Conservation (phyloP, 2,888 invertebrate species). For the Rotaria socialis region DNA sequence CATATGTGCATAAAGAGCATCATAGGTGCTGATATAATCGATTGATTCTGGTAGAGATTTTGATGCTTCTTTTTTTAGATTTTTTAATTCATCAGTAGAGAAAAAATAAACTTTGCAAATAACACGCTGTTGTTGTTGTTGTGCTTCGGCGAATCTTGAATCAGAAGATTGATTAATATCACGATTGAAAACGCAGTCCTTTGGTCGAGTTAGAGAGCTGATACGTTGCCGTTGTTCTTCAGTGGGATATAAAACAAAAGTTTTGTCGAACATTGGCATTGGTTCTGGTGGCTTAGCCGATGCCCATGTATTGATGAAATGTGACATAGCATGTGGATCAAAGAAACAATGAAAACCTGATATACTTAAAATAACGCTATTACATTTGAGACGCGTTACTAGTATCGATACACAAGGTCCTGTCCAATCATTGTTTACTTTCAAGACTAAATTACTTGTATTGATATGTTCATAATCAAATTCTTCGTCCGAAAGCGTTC, state of each 20-base stretch:
- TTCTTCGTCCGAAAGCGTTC: neutral
- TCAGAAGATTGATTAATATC: too few species aligned
- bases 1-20: too few species aligned
- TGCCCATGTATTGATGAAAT: neutral
- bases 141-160: too few species aligned
- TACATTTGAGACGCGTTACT: neutral
- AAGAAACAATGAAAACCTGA: neutral
- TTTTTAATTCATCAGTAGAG: too few species aligned
- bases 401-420: neutral
- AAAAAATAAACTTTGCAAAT: too few species aligned
- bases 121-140: too few species aligned
- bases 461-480: too few species aligned
- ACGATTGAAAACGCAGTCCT: neutral
- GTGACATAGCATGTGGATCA: neutral
- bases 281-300: neutral
- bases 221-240: neutral
- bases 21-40: neutral
- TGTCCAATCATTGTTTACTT: neutral
- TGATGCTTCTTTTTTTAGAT: too few species aligned
- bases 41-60: neutral
- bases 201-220: neutral
- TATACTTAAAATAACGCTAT: neutral
- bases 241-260: neutral
- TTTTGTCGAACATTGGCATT: neutral
- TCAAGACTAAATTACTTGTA: neutral